Percentiles rank a stretch among this genome's conserved stretches.
phyloP scores from a whole-genome alignment of 2,113 vertebrate species.

The Zosterops pallidus region DNA sequence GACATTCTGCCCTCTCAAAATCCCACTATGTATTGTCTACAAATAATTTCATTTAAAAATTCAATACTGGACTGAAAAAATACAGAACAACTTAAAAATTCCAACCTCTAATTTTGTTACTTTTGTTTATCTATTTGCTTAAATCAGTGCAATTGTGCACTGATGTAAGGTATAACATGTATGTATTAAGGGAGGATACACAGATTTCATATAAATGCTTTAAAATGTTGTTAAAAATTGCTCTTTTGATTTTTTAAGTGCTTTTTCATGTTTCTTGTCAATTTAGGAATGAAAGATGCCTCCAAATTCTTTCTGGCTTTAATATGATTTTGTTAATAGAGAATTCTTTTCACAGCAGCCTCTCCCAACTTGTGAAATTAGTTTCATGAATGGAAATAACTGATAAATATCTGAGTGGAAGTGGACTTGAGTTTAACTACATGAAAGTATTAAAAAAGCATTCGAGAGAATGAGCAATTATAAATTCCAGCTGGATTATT shows the following conservation, averaged over 20 bases:
- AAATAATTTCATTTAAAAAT: neutral
- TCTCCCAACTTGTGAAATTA: neutral
- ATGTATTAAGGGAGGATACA: accelerated
- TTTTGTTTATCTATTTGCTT: neutral
- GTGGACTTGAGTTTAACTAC: neutral
- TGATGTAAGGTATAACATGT: neutral
- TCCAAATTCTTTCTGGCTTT: neutral
- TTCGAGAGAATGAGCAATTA: neutral
- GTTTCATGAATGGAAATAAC: neutral
- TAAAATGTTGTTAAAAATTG: neutral
- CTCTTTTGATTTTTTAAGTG: neutral
- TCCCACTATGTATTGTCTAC: accelerated
- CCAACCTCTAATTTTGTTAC: neutral
- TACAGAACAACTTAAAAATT: neutral
- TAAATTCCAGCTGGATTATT: neutral
- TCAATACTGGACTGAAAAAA: neutral
- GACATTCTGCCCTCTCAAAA: neutral
- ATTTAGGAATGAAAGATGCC: neutral
- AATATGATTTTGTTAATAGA: neutral
- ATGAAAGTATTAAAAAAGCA: neutral
- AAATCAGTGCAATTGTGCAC: neutral
- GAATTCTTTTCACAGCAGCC: neutral
- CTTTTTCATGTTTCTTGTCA: neutral
- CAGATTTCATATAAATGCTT: accelerated
- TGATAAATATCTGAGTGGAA: neutral